Conservation (phyloP, 2,888 invertebrate species). For the Erebia ligea region DNA sequence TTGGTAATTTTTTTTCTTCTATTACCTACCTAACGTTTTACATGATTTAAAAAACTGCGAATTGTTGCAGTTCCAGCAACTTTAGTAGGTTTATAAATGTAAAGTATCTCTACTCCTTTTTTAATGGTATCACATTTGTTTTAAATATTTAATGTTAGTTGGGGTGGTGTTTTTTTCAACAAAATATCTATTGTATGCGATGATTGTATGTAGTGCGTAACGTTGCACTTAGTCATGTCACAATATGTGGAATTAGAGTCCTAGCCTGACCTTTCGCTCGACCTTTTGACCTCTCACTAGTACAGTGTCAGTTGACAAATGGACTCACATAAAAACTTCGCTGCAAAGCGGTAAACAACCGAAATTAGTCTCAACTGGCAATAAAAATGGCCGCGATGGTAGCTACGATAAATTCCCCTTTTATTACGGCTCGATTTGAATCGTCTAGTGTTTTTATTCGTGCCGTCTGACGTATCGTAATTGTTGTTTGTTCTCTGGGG, state of each 20-base stretch:
- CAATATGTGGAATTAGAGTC: not conserved
- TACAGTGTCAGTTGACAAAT: conserved; percentile 37
- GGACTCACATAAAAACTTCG: conserved; percentile 45
- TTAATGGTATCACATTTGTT: no score
- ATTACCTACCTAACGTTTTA: no score
- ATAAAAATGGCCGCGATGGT: conserved; percentile 62
- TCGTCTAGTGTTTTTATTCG: conserved; percentile 59
- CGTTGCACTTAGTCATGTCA: not conserved
- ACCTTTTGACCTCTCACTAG: conserved; percentile 32
- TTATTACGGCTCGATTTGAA: conserved; percentile 60
- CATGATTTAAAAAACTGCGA: no score
- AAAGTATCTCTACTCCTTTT: no score
- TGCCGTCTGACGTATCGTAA: conserved; percentile 61
- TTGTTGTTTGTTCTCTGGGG: conserved; percentile 69
- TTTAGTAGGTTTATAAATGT: no score
- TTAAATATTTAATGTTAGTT: no score
- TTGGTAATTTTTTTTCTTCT: no score
- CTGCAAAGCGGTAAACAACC: conserved; percentile 57
- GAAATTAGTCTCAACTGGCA: conserved; percentile 68
- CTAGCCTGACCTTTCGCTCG: conserved; percentile 2
- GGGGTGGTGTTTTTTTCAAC: no score
- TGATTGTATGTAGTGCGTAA: no score
- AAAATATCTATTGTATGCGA: no score
- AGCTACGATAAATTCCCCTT: conserved; percentile 55
- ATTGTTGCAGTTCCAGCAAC: no score